phyloP scores from a whole-genome alignment of 1,140 invertebrate genomes.

The Cataglyphis hispanica region DNA sequence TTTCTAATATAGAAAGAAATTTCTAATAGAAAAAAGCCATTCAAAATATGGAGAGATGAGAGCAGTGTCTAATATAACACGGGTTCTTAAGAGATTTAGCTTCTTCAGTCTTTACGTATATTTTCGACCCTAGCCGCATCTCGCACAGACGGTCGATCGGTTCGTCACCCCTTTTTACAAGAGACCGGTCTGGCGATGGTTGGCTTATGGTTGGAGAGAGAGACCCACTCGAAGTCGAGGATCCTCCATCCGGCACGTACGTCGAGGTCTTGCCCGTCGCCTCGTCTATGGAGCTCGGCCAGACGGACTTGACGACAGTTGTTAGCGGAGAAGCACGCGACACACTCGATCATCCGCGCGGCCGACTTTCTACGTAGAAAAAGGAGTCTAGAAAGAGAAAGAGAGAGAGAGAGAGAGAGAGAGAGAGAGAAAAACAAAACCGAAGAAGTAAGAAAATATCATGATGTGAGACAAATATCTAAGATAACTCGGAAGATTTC shows the following conservation, averaged over 20 bases:
- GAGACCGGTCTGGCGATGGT: slow-evolving; percentile 34
- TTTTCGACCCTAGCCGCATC: neutral
- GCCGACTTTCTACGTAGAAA: slow-evolving; percentile 40
- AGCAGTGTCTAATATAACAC: slow-evolving; percentile 4
- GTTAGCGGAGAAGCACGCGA: slow-evolving; percentile 59
- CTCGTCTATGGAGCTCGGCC: slow-evolving; percentile 60
- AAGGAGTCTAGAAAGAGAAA: neutral
- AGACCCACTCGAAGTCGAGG: slow-evolving; percentile 63
- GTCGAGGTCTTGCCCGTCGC: slow-evolving; percentile 46
- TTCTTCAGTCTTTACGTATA: slow-evolving; percentile 16
- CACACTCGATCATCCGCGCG: slow-evolving; percentile 56
- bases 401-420: neutral
- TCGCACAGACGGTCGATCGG: slow-evolving; percentile 29
- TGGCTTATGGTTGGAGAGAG: slow-evolving; percentile 53
- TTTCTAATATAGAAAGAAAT: neutral
- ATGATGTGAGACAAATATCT: slow-evolving; percentile 1
- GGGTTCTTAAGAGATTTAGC: neutral
- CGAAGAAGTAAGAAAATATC: neutral
- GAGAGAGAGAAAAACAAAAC: neutral
- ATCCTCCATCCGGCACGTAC: slow-evolving; percentile 67
- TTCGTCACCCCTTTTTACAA: slow-evolving; percentile 40
- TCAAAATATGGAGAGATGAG: neutral
- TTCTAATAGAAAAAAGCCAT: neutral
- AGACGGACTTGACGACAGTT: slow-evolving; percentile 65
- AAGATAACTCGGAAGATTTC: neutral